These are phyloP conservation scores for Ornithoptera priamus DNA, from an alignment of 2,888 invertebrate genomes.

Conservation along the genomic window DNA sequence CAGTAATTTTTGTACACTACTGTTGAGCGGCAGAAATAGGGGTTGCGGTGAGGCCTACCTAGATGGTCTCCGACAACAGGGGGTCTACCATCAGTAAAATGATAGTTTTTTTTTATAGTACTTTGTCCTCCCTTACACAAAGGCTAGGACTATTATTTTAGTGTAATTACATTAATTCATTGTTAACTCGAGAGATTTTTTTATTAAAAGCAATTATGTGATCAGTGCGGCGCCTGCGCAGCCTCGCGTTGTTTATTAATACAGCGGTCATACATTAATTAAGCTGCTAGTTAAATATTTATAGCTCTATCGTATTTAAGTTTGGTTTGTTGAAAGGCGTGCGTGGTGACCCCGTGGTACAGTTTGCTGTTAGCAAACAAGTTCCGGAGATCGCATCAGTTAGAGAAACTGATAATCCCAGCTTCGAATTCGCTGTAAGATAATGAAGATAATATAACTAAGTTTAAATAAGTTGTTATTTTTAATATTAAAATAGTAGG, in stretches of 20 bases:
- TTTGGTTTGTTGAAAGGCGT: conserved; percentile 18
- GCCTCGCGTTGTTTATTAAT: conserved; percentile 43
- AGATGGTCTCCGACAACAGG: too few species aligned
- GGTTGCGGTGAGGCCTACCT: too few species aligned
- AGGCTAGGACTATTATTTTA: too few species aligned
- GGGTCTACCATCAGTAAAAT: too few species aligned
- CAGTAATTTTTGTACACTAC: too few species aligned
- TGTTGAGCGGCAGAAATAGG: too few species aligned
- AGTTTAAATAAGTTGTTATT: too few species aligned
- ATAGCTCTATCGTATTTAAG: conserved; percentile 35
- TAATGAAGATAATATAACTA: not conserved
- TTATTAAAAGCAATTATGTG: not conserved
- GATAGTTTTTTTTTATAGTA: too few species aligned
- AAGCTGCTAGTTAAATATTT: conserved; percentile 45
- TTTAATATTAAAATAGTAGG: too few species aligned
- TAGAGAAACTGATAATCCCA: not conserved
- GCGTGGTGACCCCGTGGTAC: conserved; percentile 1
- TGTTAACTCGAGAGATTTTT: too few species aligned
- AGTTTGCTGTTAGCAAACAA: conserved; percentile 1
- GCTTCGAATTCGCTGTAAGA: not conserved
- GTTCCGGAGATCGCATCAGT: not conserved
- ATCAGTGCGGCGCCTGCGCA: conserved; percentile 37
- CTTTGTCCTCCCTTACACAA: too few species aligned
- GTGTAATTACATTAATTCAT: too few species aligned
- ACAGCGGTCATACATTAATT: conserved; percentile 51